Conservation (phyloP, 2,797 vertebrate species). For the Caiman crocodilus region DNA sequence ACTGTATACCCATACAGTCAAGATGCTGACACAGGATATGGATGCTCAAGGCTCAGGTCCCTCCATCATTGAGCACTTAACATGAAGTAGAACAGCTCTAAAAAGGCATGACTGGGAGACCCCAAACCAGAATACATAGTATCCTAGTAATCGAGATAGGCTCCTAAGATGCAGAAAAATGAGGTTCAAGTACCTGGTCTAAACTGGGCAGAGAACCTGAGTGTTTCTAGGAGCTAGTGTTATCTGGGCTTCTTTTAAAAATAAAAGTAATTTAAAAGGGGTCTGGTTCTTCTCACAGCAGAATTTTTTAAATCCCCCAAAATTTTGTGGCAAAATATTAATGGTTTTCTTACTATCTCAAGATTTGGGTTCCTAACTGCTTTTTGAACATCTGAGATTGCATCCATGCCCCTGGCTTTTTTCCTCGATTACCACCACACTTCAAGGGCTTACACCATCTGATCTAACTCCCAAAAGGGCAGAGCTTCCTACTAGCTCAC, state of each 20-base stretch:
- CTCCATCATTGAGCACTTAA: no score
- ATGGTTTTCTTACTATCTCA: neutral
- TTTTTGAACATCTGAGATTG: neutral
- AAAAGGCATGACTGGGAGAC: no score
- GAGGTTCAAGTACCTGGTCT: no score
- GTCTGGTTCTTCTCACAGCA: neutral
- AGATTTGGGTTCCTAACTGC: neutral
- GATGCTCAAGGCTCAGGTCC: no score
- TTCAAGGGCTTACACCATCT: neutral
- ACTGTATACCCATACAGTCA: no score
- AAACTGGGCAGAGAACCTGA: no score
- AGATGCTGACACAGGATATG: no score
- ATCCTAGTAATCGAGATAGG: no score
- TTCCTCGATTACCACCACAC: neutral
- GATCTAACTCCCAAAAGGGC: neutral
- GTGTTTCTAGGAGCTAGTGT: neutral
- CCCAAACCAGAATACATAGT: no score
- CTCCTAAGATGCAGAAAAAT: no score
- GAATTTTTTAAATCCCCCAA: neutral
- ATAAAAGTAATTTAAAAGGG: neutral
- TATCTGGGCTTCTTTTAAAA: rapidly evolving
- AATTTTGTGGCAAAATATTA: neutral
- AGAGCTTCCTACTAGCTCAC: neutral
- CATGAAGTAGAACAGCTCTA: no score
- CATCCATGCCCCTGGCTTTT: neutral